Percentiles rank a stretch among this genome's conserved stretches.
phyloP scores from a whole-genome alignment of 2,888 invertebrate genomes.

The Sclerodermus sp. region DNA sequence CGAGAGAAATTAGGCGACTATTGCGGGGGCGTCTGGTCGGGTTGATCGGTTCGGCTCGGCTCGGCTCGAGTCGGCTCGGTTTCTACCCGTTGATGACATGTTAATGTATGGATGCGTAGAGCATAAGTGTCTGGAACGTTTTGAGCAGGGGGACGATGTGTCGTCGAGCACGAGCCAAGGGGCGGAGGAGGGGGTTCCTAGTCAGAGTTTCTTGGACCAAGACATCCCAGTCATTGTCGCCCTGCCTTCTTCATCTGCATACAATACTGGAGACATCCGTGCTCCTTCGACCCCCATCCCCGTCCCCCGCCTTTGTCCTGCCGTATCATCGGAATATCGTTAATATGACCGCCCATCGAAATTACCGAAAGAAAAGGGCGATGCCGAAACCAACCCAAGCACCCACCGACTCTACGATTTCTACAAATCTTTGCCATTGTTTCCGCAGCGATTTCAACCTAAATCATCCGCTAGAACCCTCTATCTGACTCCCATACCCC shows the following conservation, averaged over 20 bases:
- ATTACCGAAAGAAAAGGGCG: constrained; percentile 37
- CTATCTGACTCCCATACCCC: too few relatives aligned
- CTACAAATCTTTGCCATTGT: too few relatives aligned
- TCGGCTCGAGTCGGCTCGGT: neutral
- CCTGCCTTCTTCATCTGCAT: constrained; percentile 57
- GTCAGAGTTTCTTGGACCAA: constrained; percentile 29
- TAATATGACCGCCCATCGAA: constrained; percentile 49
- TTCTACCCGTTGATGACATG: constrained; percentile 42
- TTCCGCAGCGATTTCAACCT: too few relatives aligned
- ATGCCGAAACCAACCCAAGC: too few relatives aligned
- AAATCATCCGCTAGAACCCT: too few relatives aligned
- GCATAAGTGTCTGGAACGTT: constrained; percentile 29
- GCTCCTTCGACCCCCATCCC: constrained; percentile 3
- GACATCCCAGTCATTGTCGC: constrained; percentile 53
- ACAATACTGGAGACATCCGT: constrained; percentile 52
- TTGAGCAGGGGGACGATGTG: constrained; percentile 24
- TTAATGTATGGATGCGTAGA: constrained; percentile 48
- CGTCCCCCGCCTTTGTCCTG: constrained; percentile 15
- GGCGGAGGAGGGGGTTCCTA: constrained; percentile 18
- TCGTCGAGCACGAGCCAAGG: constrained; percentile 19
- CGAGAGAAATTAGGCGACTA: too few relatives aligned
- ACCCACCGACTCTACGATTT: too few relatives aligned
- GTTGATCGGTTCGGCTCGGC: too few relatives aligned
- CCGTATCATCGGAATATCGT: constrained; percentile 47
- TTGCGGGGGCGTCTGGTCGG: too few relatives aligned